phyloP scores from a whole-genome alignment of 2,888 invertebrate species.

The Limenitis camilla region DNA sequence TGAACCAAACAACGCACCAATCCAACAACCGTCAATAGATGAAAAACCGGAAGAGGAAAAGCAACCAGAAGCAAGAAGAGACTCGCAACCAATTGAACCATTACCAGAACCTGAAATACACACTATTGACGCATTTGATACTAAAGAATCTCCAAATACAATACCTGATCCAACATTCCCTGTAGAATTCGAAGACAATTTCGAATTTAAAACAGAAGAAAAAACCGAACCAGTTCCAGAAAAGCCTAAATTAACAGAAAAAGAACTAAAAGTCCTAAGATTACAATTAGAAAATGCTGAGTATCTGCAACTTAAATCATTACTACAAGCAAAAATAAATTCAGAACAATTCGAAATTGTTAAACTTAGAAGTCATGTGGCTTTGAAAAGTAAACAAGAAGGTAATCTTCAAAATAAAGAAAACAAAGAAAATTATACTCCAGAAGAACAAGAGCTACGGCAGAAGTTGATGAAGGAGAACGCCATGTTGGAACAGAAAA shows the following conservation, averaged over 20 bases:
- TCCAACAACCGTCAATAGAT: conserved; percentile 45
- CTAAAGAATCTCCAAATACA: conserved; percentile 32
- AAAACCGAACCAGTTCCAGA: conserved; percentile 40
- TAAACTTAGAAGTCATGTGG: conserved; percentile 73
- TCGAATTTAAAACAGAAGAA: conserved; percentile 42
- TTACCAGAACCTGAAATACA: conserved; percentile 18
- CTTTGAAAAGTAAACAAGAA: conserved; percentile 66
- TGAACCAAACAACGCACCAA: conserved; percentile 55
- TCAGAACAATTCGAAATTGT: conserved; percentile 83
- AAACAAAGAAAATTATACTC: conserved; percentile 48
- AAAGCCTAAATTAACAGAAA: conserved; percentile 73
- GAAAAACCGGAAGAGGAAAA: conserved; percentile 58
- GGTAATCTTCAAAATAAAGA: conserved; percentile 45
- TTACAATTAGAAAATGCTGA: conserved; percentile 80
- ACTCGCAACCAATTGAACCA: conserved; percentile 30
- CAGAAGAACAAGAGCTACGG: conserved; percentile 57
- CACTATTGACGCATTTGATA: conserved; percentile 25
- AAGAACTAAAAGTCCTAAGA: conserved; percentile 72
- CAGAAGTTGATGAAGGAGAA: conserved; percentile 76
- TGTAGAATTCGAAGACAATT: conserved; percentile 52
- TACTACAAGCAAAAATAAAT: conserved; percentile 80
- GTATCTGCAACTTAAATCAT: conserved; percentile 78
- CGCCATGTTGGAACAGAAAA: conserved; percentile 79
- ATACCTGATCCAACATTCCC: conserved; percentile 46
- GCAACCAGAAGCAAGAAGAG: conserved; percentile 26